Evolutionary conservation across 1,140 invertebrate genomes (phyloP).

Genomic region (Parapsyche elsis): DNA sequence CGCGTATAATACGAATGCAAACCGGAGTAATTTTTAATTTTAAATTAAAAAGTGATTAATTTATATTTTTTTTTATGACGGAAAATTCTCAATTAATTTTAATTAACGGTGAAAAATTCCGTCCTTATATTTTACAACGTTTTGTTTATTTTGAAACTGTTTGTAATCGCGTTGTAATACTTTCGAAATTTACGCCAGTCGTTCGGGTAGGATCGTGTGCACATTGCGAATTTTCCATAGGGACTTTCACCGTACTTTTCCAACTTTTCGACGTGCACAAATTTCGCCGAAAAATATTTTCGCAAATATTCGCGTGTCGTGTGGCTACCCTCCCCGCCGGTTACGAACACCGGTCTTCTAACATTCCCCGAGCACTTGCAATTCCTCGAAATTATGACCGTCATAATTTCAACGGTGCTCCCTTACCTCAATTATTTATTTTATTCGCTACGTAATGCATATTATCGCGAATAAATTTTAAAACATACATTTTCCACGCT

Average conservation of each 20-base stretch:
- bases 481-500: not conserved
- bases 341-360: slow-evolving; percentile 34
- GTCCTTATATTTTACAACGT: too few relatives aligned
- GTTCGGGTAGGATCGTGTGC: not conserved
- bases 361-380: slow-evolving; percentile 27
- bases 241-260: not conserved
- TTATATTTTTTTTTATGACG: too few relatives aligned
- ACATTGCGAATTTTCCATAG: slow-evolving; percentile 31
- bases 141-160: too few relatives aligned
- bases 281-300: slow-evolving; percentile 48
- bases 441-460: not conserved
- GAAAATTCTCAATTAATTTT: too few relatives aligned
- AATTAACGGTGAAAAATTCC: not conserved
- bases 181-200: slow-evolving; percentile 15
- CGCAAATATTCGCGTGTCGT: slow-evolving; percentile 43
- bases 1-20: not conserved
- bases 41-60: too few relatives aligned
- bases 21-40: too few relatives aligned
- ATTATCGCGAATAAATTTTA: not conserved
- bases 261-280: slow-evolving; percentile 45
- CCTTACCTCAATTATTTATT: not conserved
- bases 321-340: not conserved
- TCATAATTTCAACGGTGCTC: slow-evolving; percentile 16
- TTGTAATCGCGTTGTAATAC: not conserved
- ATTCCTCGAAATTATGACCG: slow-evolving; percentile 43